Evolutionary conservation across 1,140 invertebrate species (phyloP).

Genomic region (Listronotus bonariensis): DNA sequence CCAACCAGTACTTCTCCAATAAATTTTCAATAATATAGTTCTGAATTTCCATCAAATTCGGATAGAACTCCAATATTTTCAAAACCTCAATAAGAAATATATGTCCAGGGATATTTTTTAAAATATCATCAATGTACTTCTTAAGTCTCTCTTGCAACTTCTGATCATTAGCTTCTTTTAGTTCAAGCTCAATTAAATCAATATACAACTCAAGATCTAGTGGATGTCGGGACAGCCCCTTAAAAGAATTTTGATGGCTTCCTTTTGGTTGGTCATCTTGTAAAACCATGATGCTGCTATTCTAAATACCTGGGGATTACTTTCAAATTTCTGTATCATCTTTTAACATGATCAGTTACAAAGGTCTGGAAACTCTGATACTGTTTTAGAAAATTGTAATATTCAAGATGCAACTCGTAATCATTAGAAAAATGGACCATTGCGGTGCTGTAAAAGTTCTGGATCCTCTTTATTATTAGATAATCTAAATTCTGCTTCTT

Average conservation of each 20-base stretch:
- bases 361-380: conserved; percentile 27
- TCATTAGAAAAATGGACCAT: conserved; percentile 41
- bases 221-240: conserved; percentile 1
- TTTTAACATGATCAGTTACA: conserved; percentile 37
- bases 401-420: conserved; percentile 36
- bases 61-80: conserved; percentile 5
- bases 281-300: conserved; percentile 12
- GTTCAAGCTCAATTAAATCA: conserved; percentile 10
- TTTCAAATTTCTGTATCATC: conserved; percentile 40
- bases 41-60: background rate
- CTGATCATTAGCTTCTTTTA: background rate
- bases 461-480: conserved; percentile 43
- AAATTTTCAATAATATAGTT: conserved; percentile 11
- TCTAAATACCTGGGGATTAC: background rate
- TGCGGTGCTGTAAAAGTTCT: conserved; percentile 42
- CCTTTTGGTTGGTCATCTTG: conserved; percentile 25
- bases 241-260: conserved; percentile 34
- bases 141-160: conserved; percentile 3
- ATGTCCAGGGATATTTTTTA: conserved; percentile 3
- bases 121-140: conserved; percentile 11
- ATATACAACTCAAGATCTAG: conserved; percentile 6
- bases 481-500: conserved; percentile 42
- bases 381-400: conserved; percentile 46
- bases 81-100: conserved; percentile 4
- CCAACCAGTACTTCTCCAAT: conserved; percentile 6